Conservation (phyloP, 2,797 vertebrate genomes). For the Microctenopoma steveboyesi region DNA sequence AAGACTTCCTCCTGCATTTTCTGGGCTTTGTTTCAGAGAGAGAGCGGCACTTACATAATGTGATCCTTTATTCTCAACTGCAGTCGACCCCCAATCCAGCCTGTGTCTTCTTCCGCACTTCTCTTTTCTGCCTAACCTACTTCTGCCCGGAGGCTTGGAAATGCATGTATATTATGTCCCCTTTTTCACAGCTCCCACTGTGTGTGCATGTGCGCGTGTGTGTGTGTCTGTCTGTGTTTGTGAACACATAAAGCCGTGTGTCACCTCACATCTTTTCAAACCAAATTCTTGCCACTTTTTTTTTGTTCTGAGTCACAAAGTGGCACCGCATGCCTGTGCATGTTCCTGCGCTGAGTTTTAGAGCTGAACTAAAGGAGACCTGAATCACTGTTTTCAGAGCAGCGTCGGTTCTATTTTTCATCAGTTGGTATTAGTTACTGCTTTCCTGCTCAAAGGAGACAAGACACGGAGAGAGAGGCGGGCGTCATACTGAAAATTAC, state of each 20-base stretch:
- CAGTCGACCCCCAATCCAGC: slow-evolving; percentile 3
- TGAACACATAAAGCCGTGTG: slow-evolving; percentile 41
- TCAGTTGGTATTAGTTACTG: slow-evolving; percentile 65
- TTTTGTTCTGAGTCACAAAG: slow-evolving; percentile 64
- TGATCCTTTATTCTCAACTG: slow-evolving; percentile 37
- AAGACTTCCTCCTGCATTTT: slow-evolving; percentile 33
- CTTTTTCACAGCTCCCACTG: slow-evolving; percentile 37
- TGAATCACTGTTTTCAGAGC: slow-evolving; percentile 67
- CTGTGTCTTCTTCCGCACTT: slow-evolving; percentile 30
- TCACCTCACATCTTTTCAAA: slow-evolving; percentile 62
- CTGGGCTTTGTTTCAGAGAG: slow-evolving; percentile 1
- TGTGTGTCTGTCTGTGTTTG: not conserved
- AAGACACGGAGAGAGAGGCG: slow-evolving; percentile 8
- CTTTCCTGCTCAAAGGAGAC: slow-evolving; percentile 32
- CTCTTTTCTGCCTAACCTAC: slow-evolving; percentile 52
- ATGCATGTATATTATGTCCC: slow-evolving; percentile 38
- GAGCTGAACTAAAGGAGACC: slow-evolving; percentile 55
- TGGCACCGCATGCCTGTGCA: slow-evolving; percentile 45
- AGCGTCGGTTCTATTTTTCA: slow-evolving; percentile 54
- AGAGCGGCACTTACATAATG: slow-evolving; percentile 59
- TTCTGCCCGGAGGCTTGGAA: slow-evolving; percentile 49
- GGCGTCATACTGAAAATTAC: slow-evolving; percentile 36
- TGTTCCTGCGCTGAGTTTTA: slow-evolving; percentile 54
- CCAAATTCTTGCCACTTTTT: slow-evolving; percentile 49
- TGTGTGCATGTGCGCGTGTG: slow-evolving; percentile 17